phyloP scores from a whole-genome alignment of 2,113 vertebrate genomes.

The Alexandromys fortis region DNA sequence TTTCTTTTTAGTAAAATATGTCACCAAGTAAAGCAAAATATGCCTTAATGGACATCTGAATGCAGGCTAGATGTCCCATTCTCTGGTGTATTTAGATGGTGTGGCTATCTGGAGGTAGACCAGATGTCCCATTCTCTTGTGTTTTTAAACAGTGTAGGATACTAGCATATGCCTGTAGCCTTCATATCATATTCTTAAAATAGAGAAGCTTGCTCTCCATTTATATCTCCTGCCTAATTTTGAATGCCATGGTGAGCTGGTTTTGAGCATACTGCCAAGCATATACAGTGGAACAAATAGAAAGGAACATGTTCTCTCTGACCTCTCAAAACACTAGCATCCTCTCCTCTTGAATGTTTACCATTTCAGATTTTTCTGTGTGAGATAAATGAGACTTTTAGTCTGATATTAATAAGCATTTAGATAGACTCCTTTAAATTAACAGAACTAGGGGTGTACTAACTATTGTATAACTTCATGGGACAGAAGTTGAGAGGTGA shows the following conservation, averaged over 20 bases:
- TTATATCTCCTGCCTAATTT: constrained; percentile 20
- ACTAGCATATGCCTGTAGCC: neutral
- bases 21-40: neutral
- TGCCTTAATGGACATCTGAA: neutral
- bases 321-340: neutral
- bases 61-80: neutral
- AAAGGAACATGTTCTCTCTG: neutral
- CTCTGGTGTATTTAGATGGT: neutral
- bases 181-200: constrained; percentile 33
- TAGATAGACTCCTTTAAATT: neutral
- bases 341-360: neutral
- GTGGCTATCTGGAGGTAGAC: neutral
- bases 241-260: neutral
- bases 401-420: neutral
- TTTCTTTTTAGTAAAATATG: neutral
- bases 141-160: constrained; percentile 1
- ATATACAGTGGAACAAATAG: neutral
- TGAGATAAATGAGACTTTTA: constrained; percentile 31
- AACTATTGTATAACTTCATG: neutral
- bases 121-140: neutral
- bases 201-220: neutral
- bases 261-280: neutral
- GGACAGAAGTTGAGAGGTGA: neutral
- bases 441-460: neutral
- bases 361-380: neutral